A percentile compares a stretch with the other conserved stretches of the same genome.
phyloP scores from a whole-genome alignment of 2,113 vertebrate species.

The Oriolus oriolus region DNA sequence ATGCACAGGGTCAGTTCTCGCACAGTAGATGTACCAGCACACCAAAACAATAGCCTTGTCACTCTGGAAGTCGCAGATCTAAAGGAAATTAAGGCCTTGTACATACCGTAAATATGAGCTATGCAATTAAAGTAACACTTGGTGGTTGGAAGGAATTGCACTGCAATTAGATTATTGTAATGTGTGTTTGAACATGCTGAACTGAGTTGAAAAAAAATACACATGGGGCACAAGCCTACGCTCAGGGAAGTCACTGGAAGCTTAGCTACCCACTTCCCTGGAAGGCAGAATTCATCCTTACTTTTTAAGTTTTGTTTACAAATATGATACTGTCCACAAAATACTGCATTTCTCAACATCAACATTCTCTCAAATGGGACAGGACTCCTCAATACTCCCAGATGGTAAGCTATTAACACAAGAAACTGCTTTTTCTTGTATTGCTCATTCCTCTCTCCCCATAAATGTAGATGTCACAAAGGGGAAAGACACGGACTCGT shows the following conservation, averaged over 20 bases:
- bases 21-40: neutral
- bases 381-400: neutral
- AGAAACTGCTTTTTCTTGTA: neutral
- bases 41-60: slow-evolving; percentile 20
- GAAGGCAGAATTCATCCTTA: neutral
- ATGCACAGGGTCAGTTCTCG: neutral
- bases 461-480: neutral
- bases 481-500: neutral
- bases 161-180: slow-evolving; percentile 26
- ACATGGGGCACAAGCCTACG: neutral
- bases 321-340: neutral
- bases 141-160: neutral
- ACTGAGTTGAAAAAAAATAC: neutral
- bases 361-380: neutral
- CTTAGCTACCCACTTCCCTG: neutral
- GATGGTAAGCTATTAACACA: neutral
- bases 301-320: neutral
- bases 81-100: neutral
- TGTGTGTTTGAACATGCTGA: neutral
- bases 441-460: neutral
- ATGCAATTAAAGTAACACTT: slow-evolving; percentile 23
- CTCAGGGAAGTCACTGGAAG: neutral
- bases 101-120: neutral
- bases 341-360: neutral
- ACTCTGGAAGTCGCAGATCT: neutral